Base-by-base conservation (phyloP, 2,888 invertebrate genomes). In the Cactoblastis cactorum region DNA sequence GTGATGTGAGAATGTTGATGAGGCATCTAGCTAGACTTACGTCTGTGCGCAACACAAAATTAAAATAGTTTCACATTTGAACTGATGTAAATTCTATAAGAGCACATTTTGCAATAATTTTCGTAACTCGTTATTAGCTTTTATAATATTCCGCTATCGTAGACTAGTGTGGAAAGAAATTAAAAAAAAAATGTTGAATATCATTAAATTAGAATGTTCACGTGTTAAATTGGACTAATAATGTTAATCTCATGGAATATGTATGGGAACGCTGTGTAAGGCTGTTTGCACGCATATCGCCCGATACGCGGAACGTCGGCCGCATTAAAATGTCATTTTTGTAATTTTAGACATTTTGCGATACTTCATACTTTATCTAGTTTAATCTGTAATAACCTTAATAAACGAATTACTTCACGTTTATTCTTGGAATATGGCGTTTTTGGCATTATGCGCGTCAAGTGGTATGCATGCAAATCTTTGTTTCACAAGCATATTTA, bases 71-170 rank as follows among this genome's bases (percentile, higher is more conserved):
- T 57, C 50, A 59, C 52, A 56, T 56, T 56, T 56, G 61, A 68
- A 66, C 61, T 65, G 62, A 65, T 63, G 60, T 59, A 59, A 59
- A 59, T 55, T 55, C 53, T 57, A 55, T 53, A 49, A 49, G 58
- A 67, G 71, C 77, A 73, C 74, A 62, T 65, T 68, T 67, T 66
- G 70, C 72, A 76, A 75, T 77, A 72, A 69, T 74, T 69, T 71
- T 72, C 67, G 66, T 71, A 74, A 72, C 67, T 77, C 72, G 74
- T 80, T 80, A 71, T 67, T 81, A 82, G 81, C 81, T 83, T 81
- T 79, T 80, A 75, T 77, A 80, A 77, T 66, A 74, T 80, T 77
- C 77, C 65, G 78, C 83, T 81, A 63, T 74, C 57, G 68, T 82
- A 80, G 75, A 58, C 63, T 77, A 76, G 67, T 67, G 69, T 62